Evolutionary conservation across 2,113 vertebrate species (phyloP).

Genomic region (Chaetura pelagica): DNA sequence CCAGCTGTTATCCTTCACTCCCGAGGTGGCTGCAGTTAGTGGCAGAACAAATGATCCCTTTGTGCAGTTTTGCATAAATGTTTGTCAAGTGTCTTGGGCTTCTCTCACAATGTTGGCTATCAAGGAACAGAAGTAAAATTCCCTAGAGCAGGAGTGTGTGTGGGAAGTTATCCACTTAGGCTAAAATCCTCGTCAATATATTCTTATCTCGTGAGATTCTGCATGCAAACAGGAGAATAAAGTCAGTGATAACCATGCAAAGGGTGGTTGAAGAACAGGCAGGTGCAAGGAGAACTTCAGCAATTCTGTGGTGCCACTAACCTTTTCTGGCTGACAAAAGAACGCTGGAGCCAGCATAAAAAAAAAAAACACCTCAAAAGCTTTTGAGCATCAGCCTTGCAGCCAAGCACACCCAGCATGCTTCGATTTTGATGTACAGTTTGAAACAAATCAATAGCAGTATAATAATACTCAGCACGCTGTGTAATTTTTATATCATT

Average conservation of each 20-base stretch:
- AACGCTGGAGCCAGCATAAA: constrained; percentile 25
- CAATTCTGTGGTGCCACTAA: background rate
- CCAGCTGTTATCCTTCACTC: constrained; percentile 35
- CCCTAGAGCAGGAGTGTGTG: background rate
- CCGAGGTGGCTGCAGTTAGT: constrained; percentile 7
- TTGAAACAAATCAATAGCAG: constrained; percentile 98
- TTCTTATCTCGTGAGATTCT: background rate
- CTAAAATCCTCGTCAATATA: background rate
- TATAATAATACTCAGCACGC: constrained; percentile 96
- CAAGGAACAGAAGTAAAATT: constrained; percentile 55
- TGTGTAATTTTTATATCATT: constrained; percentile 99
- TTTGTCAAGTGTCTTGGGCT: constrained; percentile 56
- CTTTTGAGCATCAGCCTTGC: constrained; percentile 70
- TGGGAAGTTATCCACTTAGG: constrained; percentile 17
- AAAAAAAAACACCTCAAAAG: background rate
- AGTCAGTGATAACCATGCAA: background rate
- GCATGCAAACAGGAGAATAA: background rate
- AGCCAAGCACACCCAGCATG: constrained; percentile 73
- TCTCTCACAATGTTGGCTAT: background rate
- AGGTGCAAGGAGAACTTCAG: background rate
- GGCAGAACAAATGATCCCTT: constrained; percentile 54
- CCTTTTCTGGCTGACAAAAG: background rate
- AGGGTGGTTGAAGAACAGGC: background rate
- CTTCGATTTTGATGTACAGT: constrained; percentile 93
- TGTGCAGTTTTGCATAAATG: constrained; percentile 58